Evolutionary conservation across 1,140 invertebrate genomes (phyloP), one percentile per base, ranked within the genome.

Genomic region (Harlomillsia oculata): DNA sequence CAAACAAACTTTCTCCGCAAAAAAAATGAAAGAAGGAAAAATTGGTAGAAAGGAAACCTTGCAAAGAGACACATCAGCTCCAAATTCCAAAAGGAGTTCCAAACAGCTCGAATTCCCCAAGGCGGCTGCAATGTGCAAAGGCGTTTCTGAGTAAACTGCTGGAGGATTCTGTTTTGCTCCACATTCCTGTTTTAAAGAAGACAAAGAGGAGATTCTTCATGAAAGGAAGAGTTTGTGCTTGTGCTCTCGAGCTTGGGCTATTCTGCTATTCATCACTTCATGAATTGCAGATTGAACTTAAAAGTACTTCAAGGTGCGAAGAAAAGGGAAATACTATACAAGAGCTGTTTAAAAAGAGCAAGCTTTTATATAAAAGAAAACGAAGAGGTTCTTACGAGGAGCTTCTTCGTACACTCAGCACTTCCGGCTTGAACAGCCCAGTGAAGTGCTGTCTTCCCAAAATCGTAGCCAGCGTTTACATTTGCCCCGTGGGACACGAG

Each of bases 121-220:
- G 2, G 56, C 53, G 8, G 48, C 53, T 32, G 87, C 86, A 3
- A 89, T 80, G 60, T 90, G 87, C 4, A 92, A 69, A 0, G 87
- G 85, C 0, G 87, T 88, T 72, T 89, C 85, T 4, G 82, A 30
- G 28, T 48, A 64, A 6, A 56, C 54, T 13, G 51, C 11, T 14
- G 64, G 64, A 32, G 64, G 64, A 39, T 65, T 65, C 37, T 62
- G 64, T 25, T 54, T 56, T 4, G 60, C 64, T 13, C 64, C 64
- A 14, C 34, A 45, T 45, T 65, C 59, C 53, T 55, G 14, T 18
- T 20, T 11, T 46, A 28, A 20, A 16, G 11, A 30, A 43, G 36
- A n/a, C n/a, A n/a, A n/a, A n/a, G n/a, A n/a, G n/a, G 28, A 30
- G 5, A n/a, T 18, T 14, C 8, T n/a, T 41, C 20, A 5, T n/a